Base-by-base conservation (phyloP, 2,888 invertebrate genomes). In the Harpagoxenus sublaevis region DNA sequence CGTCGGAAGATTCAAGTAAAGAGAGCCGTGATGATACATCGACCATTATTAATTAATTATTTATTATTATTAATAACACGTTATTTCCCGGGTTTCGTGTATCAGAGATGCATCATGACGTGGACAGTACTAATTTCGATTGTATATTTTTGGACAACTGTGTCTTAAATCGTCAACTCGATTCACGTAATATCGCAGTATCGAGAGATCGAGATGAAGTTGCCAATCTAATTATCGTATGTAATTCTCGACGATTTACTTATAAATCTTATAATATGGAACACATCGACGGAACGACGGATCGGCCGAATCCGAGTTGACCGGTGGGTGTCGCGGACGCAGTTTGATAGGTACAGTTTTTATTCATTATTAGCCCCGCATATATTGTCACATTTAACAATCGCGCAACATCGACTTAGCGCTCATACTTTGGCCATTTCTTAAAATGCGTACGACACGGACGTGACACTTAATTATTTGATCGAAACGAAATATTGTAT, bases 11-110 rank as follows among this genome's bases (percentile, higher is more conserved):
- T 66, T 28, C 15, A 15, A 12, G 45, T 23, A 62, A 35, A 39
- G 28, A 15, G 45, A 42, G n/a, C 12, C 2, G 12, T 23, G 3
- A 23, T 23, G 23, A 23, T 23, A 42, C 9, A 42, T 42, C 23
- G 23, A 42, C n/a, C 3, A 12, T 66, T 45, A 66, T 66, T 66
- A 45, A 63, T 63, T 39, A 39, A 66, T 66, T 66, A 45, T 45
- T 45, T 65, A 65, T 23, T 23, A 23, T 23, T 23, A 23, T 65
- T 42, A 65, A 23, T 45, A 66, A 66, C 45, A 15, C 8, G 28
- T 28, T 45, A 28, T 66, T 66, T 45, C 45, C 8, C 18, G 3
- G n/a, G 10, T 39, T 39, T 35, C 1, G 39, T 9, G 6, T 6
- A 15, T 45, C 28, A 15, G 28, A 45, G 9, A 45, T 42, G 12